phyloP scores from a whole-genome alignment of 1,140 invertebrate species.

The Drosophila guanche region DNA sequence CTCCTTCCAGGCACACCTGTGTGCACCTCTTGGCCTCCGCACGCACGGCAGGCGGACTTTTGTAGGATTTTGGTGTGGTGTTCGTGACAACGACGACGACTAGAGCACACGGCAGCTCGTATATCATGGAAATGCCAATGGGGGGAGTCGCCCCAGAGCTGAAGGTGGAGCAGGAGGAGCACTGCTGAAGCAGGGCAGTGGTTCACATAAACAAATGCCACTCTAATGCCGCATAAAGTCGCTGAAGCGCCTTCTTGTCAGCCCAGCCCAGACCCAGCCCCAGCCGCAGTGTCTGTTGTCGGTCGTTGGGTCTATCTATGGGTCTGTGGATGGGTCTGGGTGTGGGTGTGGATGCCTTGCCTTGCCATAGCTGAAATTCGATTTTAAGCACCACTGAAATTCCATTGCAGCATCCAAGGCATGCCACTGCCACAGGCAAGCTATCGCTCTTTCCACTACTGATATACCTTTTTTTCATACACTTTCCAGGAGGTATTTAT shows the following conservation, averaged over 20 bases:
- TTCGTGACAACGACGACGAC: conserved; percentile 58
- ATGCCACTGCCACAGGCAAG: conserved; percentile 57
- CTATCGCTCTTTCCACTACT: conserved; percentile 2
- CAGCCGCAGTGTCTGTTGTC: conserved; percentile 12
- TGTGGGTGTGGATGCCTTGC: conserved; percentile 12
- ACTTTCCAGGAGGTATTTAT: too few relatives aligned
- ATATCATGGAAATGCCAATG: conserved; percentile 49
- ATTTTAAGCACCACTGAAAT: conserved; percentile 75
- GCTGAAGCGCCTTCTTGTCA: conserved; percentile 54
- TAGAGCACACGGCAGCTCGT: conserved; percentile 29
- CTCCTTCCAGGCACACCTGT: conserved; percentile 8
- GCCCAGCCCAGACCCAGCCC: conserved; percentile 1
- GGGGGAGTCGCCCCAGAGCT: background rate
- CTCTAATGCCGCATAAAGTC: conserved; percentile 77
- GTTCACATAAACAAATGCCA: conserved; percentile 79
- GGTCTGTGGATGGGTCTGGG: conserved; percentile 5
- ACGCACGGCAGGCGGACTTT: conserved; percentile 72
- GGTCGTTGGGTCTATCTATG: background rate
- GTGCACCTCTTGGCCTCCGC: conserved; percentile 44
- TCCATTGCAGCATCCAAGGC: conserved; percentile 56
- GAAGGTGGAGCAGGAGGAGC: too few relatives aligned
- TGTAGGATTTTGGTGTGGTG: conserved; percentile 65
- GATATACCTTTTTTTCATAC: too few relatives aligned
- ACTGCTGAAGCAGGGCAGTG: conserved; percentile 24
- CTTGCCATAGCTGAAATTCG: conserved; percentile 54